Conservation (phyloP, 1,140 invertebrate genomes). For the Drosophila cardini region DNA sequence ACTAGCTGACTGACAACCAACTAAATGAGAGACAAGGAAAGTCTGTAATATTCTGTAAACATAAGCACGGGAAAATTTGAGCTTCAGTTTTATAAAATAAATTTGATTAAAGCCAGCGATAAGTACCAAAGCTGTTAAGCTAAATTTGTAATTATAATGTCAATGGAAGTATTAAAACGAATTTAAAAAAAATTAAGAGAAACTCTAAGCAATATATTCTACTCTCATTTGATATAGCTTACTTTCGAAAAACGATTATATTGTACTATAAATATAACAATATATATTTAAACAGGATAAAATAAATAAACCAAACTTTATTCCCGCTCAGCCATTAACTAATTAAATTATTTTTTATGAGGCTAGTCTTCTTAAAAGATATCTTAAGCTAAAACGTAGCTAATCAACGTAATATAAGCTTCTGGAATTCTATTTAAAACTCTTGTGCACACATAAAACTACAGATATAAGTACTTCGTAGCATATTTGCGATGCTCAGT, state of each 20-base stretch:
- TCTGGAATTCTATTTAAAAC: slow-evolving; percentile 1
- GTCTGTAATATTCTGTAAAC: slow-evolving; percentile 39
- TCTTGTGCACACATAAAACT: slow-evolving; percentile 5
- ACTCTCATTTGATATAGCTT: too few species aligned
- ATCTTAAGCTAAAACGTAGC: background rate
- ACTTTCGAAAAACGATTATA: too few species aligned
- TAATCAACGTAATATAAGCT: background rate
- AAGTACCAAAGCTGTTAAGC: slow-evolving; percentile 1
- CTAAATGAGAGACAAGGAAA: background rate
- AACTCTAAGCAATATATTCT: too few species aligned
- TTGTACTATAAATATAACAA: too few species aligned
- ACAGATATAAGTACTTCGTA: slow-evolving; percentile 13
- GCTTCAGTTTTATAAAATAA: slow-evolving; percentile 11
- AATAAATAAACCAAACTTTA: background rate
- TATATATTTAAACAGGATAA: too few species aligned
- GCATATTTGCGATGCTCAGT: slow-evolving; percentile 24
- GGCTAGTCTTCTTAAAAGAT: background rate
- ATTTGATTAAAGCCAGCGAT: slow-evolving; percentile 27
- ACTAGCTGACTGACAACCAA: slow-evolving; percentile 32
- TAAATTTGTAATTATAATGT: background rate
- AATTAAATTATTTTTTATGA: slow-evolving; percentile 4
- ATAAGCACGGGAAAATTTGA: slow-evolving; percentile 48
- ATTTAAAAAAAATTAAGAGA: background rate
- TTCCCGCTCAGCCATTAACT: background rate
- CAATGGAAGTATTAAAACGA: slow-evolving; percentile 5